Base-by-base conservation (phyloP, 2,113 vertebrate genomes). In the Thamnaconus septentrionalis region DNA sequence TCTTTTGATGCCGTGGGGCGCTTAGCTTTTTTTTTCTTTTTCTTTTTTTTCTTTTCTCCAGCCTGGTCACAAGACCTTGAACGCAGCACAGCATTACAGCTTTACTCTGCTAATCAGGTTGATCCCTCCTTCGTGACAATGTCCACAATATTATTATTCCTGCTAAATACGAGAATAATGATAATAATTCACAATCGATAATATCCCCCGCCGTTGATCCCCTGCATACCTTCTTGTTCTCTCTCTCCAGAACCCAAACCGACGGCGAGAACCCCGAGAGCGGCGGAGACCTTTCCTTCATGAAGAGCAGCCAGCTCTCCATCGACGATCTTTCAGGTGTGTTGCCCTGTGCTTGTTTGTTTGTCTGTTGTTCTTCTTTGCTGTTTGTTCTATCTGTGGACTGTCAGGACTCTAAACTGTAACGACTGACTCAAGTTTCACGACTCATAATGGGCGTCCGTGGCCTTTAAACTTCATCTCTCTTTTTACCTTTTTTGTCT, bases 241-340 rank as follows among this genome's bases (percentile, higher is more conserved):
- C 18, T 31, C 18, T 89, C 67, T 72, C 10, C 88, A 99, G 97
- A 85, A 96, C 96, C 9, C 96, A 98, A 91, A 95, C 93, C 11
- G 97, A 98, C 80, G 89, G 88, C 3, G 96, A 97, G 62, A 90
- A 90, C 47, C 79, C 89, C 0, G 96, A 95, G 83, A 82, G 90
- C 82, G 85, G 80, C 53, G 88, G 92, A 87, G 96, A 98, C 76
- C 69, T 87, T 61, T 90, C 92, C 66, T 94, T 94, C 82, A 90
- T 86, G 81, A 99, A 98, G 92, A 91, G 84, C 78, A 90, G 85
- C 87, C 95, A 95, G 83, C 83, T 94, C 9, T 93, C 92, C 66
- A 81, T 92, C 0, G 96, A 98, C 75, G 97, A 98, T 59, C 92
- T 97, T 72, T 89, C 96, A 65, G 95, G 97, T 98, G 40, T 81